phyloP scores from a whole-genome alignment of 2,888 invertebrate species.

The Macrosiphum euphorbiae region DNA sequence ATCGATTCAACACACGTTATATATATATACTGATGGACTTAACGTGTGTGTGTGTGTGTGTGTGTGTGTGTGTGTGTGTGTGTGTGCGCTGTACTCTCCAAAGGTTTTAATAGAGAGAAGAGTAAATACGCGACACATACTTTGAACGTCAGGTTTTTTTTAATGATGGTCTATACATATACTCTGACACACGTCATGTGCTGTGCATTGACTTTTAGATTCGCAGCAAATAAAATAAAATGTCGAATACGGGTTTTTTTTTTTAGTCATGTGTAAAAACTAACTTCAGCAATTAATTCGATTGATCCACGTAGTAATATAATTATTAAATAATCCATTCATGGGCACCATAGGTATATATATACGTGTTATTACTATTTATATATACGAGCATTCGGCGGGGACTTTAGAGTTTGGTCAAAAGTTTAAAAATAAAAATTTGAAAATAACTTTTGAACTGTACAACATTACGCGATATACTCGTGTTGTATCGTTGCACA shows the following conservation, averaged over 20 bases:
- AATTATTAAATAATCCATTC: background rate
- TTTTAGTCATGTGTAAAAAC: background rate
- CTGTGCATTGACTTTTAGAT: background rate
- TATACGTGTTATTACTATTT: background rate
- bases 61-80: background rate
- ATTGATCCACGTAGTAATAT: background rate
- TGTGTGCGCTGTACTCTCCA: background rate
- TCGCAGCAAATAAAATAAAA: background rate
- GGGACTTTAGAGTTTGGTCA: background rate
- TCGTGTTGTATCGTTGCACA: background rate
- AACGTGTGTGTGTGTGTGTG: background rate
- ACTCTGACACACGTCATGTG: background rate
- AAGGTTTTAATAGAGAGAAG: slow-evolving; percentile 22
- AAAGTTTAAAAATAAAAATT: background rate
- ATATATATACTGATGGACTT: background rate
- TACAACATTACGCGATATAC: background rate
- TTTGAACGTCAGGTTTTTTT: slow-evolving; percentile 20
- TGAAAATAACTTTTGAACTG: background rate
- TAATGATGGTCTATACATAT: slow-evolving; percentile 1
- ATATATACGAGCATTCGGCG: background rate
- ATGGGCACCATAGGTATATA: background rate
- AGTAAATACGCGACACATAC: background rate
- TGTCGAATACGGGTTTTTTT: background rate
- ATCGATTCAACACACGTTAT: background rate
- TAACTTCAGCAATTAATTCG: slow-evolving; percentile 6